Conservation (phyloP, 2,888 invertebrate species). For the Galeopsomyia nigrocyanea region DNA sequence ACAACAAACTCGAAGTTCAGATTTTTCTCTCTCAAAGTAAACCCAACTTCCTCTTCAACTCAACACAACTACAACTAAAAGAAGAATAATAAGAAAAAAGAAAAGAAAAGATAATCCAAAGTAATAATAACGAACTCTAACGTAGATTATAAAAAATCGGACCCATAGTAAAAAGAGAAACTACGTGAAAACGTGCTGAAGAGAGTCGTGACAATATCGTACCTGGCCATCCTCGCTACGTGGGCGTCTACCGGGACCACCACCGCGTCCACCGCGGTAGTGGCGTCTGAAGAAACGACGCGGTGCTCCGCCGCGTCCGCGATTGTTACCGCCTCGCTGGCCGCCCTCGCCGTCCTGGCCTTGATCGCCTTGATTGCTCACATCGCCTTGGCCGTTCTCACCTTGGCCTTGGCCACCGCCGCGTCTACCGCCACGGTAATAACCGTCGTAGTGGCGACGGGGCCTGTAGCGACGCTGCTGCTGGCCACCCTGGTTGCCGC, state of each 20-base stretch:
- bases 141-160: no score
- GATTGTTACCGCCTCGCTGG: slow-evolving; percentile 64
- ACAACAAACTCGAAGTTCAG: no score
- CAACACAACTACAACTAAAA: no score
- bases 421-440: slow-evolving; percentile 69
- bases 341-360: slow-evolving; percentile 59
- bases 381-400: slow-evolving; percentile 66
- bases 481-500: slow-evolving; percentile 53
- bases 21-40: no score
- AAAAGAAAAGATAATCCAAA: no score
- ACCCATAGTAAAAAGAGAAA: slow-evolving; percentile 13
- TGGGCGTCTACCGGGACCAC: slow-evolving; percentile 71
- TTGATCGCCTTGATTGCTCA: slow-evolving; percentile 63
- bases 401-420: slow-evolving; percentile 61
- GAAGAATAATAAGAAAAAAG: no score
- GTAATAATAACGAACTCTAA: no score
- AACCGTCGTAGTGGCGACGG: slow-evolving; percentile 68
- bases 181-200: background rate
- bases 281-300: slow-evolving; percentile 83
- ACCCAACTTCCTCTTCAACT: no score
- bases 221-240: slow-evolving; percentile 72
- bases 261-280: slow-evolving; percentile 79
- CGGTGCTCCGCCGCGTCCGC: slow-evolving; percentile 70
- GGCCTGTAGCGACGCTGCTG: slow-evolving; percentile 70
- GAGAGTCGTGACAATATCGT: slow-evolving; percentile 31